Evolutionary conservation across 2,888 invertebrate species (phyloP), one percentile per base, ranked within the genome.

Genomic region (Argynnis bischoffii): DNA sequence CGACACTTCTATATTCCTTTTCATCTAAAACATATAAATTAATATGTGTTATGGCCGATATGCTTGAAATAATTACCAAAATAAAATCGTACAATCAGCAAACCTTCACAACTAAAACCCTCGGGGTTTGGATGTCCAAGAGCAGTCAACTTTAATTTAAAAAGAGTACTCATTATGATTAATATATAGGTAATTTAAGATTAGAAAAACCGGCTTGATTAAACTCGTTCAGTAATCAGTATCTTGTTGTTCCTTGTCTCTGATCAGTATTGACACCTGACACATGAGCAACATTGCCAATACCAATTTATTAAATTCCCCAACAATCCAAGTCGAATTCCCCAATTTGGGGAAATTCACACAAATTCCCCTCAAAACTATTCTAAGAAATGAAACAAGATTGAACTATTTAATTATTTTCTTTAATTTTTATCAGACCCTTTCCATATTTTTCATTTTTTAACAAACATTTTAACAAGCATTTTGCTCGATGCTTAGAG

Each of bases 41-140:
- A 50, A 50, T 50, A 50, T n/a, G 50, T n/a, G 26, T 4, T n/a
- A 6, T n/a, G 5, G 6, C 8, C 8, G n/a, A n/a, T n/a, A 51
- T 35, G 3, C 50, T 51, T 51, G 14, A 51, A 8, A 41, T 14
- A 41, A 50, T 16, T 61, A 16, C 16, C 18, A 6, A 31, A 16
- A 26, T 26, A 6, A 26, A 53, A 31, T 48, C 26, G n/a, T 31
- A 26, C 31, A n/a, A 47, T 48, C 11, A 6, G 35, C 41, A 35
- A 92, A 97, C 97, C 96, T 79, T 95, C 94, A 60, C 94, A 89
- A 79, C 96, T 95, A 69, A 97, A 94, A 71, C 93, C 94, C 63
- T 95, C 94, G 61, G 95, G 95, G 72, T 95, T 94, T 55, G 96
- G 95, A 85, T 97, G 97, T 66, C 96, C 95, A 64, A 98, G 88